Base-by-base conservation (phyloP, 2,888 invertebrate species). In the Aromia moschata region DNA sequence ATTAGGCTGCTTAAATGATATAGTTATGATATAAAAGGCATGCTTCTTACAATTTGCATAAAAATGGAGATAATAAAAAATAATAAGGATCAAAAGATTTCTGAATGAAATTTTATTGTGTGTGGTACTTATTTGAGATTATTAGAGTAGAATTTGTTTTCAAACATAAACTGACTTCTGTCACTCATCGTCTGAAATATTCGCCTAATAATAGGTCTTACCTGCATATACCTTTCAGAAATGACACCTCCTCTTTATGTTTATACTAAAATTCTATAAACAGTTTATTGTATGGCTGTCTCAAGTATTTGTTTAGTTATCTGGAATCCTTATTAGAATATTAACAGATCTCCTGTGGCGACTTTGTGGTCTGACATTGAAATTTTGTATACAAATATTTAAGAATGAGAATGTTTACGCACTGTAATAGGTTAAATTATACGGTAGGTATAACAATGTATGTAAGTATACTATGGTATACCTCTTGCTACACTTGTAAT, bases 201-300 rank as follows among this genome's bases (percentile, higher is more conserved):
- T n/a, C 17, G 16, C 38, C 31, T 56, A 47, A 47, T 38, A 47
- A 56, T 25, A 47, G 11, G 15, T 30, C 65, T 63, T 68, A 69
- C 67, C 69, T 69, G 69, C 66, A 49, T 56, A 49, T 59, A 61
- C 54, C 59, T 66, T 69, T 65, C 52, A 60, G 47, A 64, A 57
- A 55, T 70, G 72, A 72, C 72, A 72, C 68, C 68, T 64, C 46
- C 58, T 67, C 56, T 58, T 60, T 62, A 61, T 70, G 66, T 68
- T 67, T 62, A 60, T 62, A 64, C 54, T 49, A 60, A 68, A 67
- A 65, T 60, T 51, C 60, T 60, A 60, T 57, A 63, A 63, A 63
- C 51, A 60, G 55, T 54, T 45, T 60, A 41, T 51, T 51, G 51
- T 51, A 40, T 47, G 20, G 52, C 59, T 52, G 56, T 53, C 59